Conservation (phyloP, 2,888 invertebrate species). For the Globia sparganii region DNA sequence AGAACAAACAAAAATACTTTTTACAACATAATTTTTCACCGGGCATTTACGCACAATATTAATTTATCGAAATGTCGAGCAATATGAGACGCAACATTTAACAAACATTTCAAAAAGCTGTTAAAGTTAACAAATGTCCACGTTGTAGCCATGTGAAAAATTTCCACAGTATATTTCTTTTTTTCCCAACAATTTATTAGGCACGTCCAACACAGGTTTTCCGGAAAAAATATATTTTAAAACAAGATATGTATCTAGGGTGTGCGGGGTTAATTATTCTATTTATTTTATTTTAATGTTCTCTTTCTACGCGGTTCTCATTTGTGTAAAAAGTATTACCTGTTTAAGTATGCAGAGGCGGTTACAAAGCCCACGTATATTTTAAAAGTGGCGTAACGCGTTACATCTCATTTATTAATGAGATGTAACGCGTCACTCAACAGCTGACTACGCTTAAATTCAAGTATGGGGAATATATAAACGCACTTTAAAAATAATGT, state of each 20-base stretch:
- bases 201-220: slow-evolving; percentile 57
- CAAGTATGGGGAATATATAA: too few relatives aligned
- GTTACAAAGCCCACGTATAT: slow-evolving; percentile 60
- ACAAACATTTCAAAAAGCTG: slow-evolving; percentile 53
- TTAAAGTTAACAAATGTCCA: slow-evolving; percentile 54
- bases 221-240: slow-evolving; percentile 55
- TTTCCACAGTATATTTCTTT: slow-evolving; percentile 56
- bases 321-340: slow-evolving; percentile 62
- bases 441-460: slow-evolving; percentile 55
- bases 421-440: slow-evolving; percentile 9
- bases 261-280: slow-evolving; percentile 64
- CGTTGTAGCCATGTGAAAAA: slow-evolving; percentile 55
- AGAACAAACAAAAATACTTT: slow-evolving; percentile 25
- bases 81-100: slow-evolving; percentile 47
- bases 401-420: slow-evolving; percentile 58
- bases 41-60: slow-evolving; percentile 27
- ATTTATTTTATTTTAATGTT: slow-evolving; percentile 63
- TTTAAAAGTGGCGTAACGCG: slow-evolving; percentile 61
- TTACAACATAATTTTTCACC: slow-evolving; percentile 15
- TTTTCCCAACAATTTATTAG: slow-evolving; percentile 62
- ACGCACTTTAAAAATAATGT: too few relatives aligned
- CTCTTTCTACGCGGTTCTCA: slow-evolving; percentile 61
- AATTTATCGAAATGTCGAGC: slow-evolving; percentile 46
- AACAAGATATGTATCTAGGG: slow-evolving; percentile 60
- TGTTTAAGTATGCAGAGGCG: slow-evolving; percentile 63